Conservation (phyloP, 2,888 invertebrate species). For the Axea sp. region DNA sequence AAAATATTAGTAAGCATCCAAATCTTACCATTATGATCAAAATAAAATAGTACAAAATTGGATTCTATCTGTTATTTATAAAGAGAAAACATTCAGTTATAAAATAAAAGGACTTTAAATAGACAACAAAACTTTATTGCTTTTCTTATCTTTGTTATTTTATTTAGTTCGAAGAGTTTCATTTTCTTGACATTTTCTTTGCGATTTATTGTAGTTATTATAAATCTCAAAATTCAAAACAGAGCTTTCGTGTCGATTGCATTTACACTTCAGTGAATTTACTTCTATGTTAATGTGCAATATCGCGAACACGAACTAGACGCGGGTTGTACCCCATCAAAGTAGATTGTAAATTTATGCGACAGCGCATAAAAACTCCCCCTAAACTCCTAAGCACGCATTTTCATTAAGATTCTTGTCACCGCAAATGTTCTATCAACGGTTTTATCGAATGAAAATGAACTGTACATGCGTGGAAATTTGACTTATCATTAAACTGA, state of each 20-base stretch:
- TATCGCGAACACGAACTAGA: conserved; percentile 8
- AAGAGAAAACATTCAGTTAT: no score
- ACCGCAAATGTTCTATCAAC: conserved; percentile 25
- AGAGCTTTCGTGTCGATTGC: conserved; percentile 39
- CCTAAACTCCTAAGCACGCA: conserved; percentile 18
- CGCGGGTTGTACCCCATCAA: conserved; percentile 7
- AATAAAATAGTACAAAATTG: no score
- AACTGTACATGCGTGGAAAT: background rate
- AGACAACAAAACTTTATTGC: no score
- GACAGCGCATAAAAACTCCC: conserved; percentile 38
- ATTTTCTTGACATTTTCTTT: background rate
- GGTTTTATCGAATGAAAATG: conserved; percentile 20
- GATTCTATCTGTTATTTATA: no score
- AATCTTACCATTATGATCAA: no score
- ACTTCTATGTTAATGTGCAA: background rate
- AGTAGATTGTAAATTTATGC: conserved; percentile 37
- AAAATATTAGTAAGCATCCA: no score
- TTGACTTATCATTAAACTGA: background rate
- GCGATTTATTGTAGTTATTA: conserved; percentile 7
- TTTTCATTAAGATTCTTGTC: conserved; percentile 49
- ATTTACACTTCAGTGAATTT: conserved; percentile 32
- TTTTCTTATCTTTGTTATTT: background rate
- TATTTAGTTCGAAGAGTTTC: no score
- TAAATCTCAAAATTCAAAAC: background rate
- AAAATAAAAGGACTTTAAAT: no score